Conservation (phyloP, 2,113 vertebrate species). For the Sylvia atricapilla region DNA sequence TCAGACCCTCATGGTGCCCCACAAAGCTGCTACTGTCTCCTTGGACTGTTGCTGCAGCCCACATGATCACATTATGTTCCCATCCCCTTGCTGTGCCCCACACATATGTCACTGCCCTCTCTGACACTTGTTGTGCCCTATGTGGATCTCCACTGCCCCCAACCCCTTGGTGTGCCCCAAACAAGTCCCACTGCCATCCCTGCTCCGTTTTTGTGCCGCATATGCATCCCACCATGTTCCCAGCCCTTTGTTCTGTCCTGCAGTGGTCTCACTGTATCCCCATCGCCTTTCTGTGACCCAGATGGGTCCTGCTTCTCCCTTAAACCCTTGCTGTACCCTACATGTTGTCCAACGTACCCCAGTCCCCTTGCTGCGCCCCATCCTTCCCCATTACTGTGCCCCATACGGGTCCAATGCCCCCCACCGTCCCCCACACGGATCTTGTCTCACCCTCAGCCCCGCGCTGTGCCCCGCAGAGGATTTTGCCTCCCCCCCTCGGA, state of each 20-base stretch:
- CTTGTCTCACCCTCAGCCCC: background rate
- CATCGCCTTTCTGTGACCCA: background rate
- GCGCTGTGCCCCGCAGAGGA: background rate
- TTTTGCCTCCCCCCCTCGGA: background rate
- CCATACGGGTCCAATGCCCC: rapidly evolving
- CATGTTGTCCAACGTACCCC: background rate
- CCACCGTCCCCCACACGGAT: rapidly evolving
- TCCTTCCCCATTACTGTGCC: rapidly evolving
- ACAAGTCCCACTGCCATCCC: too few species aligned
- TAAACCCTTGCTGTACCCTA: background rate
- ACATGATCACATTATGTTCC: background rate
- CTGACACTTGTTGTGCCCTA: background rate
- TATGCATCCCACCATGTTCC: background rate
- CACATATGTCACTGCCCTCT: background rate
- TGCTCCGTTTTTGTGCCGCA: background rate
- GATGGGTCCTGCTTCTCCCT: background rate
- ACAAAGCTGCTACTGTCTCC: background rate
- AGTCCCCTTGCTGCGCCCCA: background rate
- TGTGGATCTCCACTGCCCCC: too few species aligned
- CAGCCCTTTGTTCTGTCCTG: background rate
- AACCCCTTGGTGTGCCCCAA: background rate
- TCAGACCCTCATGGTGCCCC: background rate
- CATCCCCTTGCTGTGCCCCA: background rate
- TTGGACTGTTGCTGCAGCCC: background rate
- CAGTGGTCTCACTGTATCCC: background rate